phyloP scores from a whole-genome alignment of 2,888 invertebrate genomes.

The Rhodophaea formosa region DNA sequence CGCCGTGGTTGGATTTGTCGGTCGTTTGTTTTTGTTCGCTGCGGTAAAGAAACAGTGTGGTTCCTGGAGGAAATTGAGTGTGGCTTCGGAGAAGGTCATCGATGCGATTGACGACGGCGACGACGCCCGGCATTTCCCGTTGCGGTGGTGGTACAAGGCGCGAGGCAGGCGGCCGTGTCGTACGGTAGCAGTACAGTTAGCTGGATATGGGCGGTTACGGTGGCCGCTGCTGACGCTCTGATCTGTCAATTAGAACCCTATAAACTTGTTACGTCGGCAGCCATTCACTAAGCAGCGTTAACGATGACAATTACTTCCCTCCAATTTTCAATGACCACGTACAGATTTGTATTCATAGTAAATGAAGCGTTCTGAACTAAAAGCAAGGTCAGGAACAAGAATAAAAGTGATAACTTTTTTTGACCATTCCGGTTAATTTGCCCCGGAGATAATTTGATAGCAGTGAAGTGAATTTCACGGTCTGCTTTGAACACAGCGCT shows the following conservation, averaged over 20 bases:
- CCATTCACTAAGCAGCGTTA: conserved; percentile 40
- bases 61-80: conserved; percentile 58
- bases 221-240: conserved; percentile 54
- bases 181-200: conserved; percentile 72
- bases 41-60: conserved; percentile 51
- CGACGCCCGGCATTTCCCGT: conserved; percentile 57
- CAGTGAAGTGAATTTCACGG: conserved; percentile 54
- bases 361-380: conserved; percentile 20
- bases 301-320: conserved; percentile 45
- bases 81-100: conserved; percentile 46
- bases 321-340: conserved; percentile 29
- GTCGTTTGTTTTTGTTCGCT: conserved; percentile 43
- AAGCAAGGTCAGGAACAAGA: conserved; percentile 38
- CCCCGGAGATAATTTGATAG: conserved; percentile 50
- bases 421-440: conserved; percentile 36
- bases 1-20: conserved; percentile 33
- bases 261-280: conserved; percentile 62
- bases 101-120: conserved; percentile 36
- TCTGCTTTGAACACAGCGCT: conserved; percentile 45
- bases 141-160: conserved; percentile 50
- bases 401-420: conserved; percentile 38
- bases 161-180: conserved; percentile 51
- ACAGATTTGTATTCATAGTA: conserved; percentile 22
- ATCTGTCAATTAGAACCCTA: conserved; percentile 70
- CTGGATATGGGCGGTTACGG: conserved; percentile 62